A percentile compares a stretch with the other conserved stretches of the same genome.
phyloP scores from a whole-genome alignment of 1,140 invertebrate species.

The Lasioglossum albipes region DNA sequence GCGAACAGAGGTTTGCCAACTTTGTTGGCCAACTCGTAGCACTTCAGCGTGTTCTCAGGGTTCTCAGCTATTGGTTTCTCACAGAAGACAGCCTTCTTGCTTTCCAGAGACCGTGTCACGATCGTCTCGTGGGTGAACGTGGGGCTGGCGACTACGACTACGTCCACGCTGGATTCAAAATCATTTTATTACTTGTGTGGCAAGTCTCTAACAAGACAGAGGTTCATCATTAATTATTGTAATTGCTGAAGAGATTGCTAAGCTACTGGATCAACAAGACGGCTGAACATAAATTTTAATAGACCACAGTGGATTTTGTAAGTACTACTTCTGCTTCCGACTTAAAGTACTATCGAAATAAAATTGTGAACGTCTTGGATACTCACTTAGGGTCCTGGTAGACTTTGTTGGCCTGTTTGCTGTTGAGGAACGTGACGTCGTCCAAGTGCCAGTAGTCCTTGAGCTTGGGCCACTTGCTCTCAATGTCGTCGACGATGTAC shows the following conservation, averaged over 20 bases:
- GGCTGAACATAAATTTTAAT: too few relatives aligned
- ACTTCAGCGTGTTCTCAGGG: constrained; percentile 79
- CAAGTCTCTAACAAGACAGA: too few relatives aligned
- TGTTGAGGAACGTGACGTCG: constrained; percentile 78
- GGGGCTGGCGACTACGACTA: constrained; percentile 82
- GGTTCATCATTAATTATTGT: too few relatives aligned
- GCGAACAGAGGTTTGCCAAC: constrained; percentile 82
- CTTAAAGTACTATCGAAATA: too few relatives aligned
- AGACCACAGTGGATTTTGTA: too few relatives aligned
- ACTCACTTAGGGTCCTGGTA: constrained; percentile 82
- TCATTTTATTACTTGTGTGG: too few relatives aligned
- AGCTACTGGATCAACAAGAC: too few relatives aligned
- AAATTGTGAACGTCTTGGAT: neutral
- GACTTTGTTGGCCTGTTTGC: constrained; percentile 79
- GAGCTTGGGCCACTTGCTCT: constrained; percentile 77
- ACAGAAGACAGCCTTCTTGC: constrained; percentile 85
- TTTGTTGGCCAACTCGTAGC: constrained; percentile 82
- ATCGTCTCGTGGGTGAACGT: constrained; percentile 84
- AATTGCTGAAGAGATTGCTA: too few relatives aligned
- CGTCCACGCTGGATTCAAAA: constrained; percentile 77
- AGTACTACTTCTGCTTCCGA: too few relatives aligned
- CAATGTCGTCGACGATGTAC: constrained; percentile 83
- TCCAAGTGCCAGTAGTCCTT: constrained; percentile 80
- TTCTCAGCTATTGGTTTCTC: constrained; percentile 86
- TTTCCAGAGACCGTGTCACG: constrained; percentile 81